A percentile compares a stretch with the other conserved stretches of the same genome.
Evolutionary conservation across 2,113 vertebrate genomes (phyloP).

Genomic region (Pomatorhinus ruficollis): DNA sequence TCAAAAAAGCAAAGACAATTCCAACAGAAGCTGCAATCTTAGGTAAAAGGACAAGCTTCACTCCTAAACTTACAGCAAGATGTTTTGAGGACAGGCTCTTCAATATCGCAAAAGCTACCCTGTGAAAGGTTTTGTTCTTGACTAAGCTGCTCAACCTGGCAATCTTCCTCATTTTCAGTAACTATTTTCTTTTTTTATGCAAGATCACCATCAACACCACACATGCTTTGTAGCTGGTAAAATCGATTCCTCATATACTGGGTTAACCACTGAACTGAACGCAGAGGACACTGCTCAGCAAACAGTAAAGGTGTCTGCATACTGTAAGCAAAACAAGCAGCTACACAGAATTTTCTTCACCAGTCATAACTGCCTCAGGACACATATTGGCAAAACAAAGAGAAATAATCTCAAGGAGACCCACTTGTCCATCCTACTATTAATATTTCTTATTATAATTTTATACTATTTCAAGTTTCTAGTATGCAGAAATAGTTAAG

Average conservation of each 20-base stretch:
- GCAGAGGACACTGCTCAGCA: not conserved
- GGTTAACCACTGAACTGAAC: not conserved
- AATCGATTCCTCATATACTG: not conserved
- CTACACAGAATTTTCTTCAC: not conserved
- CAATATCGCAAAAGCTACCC: not conserved
- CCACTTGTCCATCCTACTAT: not conserved
- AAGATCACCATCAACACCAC: not conserved
- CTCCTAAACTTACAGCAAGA: not conserved
- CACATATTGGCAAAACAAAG: not conserved
- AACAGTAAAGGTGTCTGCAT: not conserved
- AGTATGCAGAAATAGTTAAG: not conserved
- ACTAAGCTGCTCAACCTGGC: not conserved
- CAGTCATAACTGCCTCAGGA: not conserved
- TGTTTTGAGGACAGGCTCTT: not conserved
- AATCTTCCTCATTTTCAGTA: not conserved
- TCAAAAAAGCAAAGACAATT: not conserved
- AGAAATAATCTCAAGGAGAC: not conserved
- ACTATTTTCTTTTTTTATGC: not conserved
- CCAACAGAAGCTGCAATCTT: not conserved
- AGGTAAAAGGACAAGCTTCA: not conserved
- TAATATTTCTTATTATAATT: not conserved
- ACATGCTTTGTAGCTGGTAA: not conserved
- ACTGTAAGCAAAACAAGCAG: not conserved
- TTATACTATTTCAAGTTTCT: not conserved
- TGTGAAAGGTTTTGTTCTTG: not conserved